Evolutionary conservation across 2,888 invertebrate species (phyloP).

Genomic region (Thereva unica): DNA sequence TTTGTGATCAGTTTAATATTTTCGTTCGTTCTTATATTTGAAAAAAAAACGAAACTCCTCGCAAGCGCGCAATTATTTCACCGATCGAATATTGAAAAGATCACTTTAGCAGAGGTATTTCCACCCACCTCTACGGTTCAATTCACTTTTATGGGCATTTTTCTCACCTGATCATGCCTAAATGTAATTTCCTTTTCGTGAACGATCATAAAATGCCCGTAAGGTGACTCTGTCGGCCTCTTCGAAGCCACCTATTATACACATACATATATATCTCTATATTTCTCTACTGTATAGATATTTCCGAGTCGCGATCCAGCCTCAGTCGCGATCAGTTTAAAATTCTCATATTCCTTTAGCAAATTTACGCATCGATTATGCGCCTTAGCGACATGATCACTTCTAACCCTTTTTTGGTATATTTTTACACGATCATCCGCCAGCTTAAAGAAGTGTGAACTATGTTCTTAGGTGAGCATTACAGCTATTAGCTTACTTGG

Average conservation of each 20-base stretch:
- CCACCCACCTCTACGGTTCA: neutral
- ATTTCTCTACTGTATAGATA: too few species aligned
- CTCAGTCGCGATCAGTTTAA: too few species aligned
- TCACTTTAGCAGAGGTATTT: neutral
- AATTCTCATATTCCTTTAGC: too few species aligned
- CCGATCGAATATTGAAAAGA: too few species aligned
- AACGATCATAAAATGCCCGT: slow-evolving; percentile 5
- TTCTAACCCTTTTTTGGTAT: too few species aligned
- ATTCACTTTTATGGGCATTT: slow-evolving; percentile 24
- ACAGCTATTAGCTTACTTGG: slow-evolving; percentile 4
- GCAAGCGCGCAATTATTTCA: neutral
- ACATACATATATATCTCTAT: too few species aligned
- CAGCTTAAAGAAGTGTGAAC: slow-evolving; percentile 9
- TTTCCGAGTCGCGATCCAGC: too few species aligned
- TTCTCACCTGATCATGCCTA: slow-evolving; percentile 25
- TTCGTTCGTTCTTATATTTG: slow-evolving; percentile 3
- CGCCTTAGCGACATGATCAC: too few species aligned
- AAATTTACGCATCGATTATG: slow-evolving; percentile 1
- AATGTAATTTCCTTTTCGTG: slow-evolving; percentile 22
- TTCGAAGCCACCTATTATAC: neutral
- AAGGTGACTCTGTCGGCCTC: slow-evolving; percentile 1
- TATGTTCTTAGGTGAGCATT: slow-evolving; percentile 1
- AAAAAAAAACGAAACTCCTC: neutral
- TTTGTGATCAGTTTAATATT: slow-evolving; percentile 24
- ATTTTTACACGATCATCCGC: slow-evolving; percentile 4